Conservation (phyloP, 2,888 invertebrate genomes). For the Anoplius nigerrimus region DNA sequence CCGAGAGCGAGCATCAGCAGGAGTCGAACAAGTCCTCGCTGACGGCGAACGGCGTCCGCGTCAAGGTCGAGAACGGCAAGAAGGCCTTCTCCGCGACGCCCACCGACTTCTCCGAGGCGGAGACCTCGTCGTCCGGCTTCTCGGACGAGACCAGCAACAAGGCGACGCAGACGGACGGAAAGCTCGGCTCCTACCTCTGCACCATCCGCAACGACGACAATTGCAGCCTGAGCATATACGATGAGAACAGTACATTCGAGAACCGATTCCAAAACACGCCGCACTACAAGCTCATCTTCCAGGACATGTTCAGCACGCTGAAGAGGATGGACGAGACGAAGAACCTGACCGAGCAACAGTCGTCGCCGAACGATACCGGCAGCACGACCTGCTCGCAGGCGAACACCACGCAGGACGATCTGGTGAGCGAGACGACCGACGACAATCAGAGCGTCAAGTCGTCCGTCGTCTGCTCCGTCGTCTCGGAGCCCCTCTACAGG, state of each 20-base stretch:
- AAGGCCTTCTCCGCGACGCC: conserved; percentile 81
- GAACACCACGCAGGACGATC: conserved; percentile 79
- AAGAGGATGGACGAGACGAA: conserved; percentile 90
- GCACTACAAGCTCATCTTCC: conserved; percentile 87
- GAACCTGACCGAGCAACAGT: conserved; percentile 86
- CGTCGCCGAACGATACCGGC: conserved; percentile 81
- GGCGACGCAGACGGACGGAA: conserved; percentile 87
- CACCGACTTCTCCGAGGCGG: conserved; percentile 89
- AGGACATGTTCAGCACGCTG: conserved; percentile 88
- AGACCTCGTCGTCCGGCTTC: conserved; percentile 90
- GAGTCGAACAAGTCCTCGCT: conserved; percentile 29
- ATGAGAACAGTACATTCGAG: conserved; percentile 85
- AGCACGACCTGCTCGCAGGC: conserved; percentile 76
- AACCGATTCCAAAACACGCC: conserved; percentile 89
- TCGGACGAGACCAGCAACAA: conserved; percentile 89
- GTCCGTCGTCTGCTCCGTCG: conserved; percentile 81
- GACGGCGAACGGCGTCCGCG: conserved; percentile 15
- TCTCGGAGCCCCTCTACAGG: conserved; percentile 69
- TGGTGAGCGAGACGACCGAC: conserved; percentile 82
- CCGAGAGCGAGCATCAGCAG: conserved; percentile 36
- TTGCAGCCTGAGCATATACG: conserved; percentile 90
- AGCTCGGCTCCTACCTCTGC: conserved; percentile 88
- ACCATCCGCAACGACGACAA: conserved; percentile 91
- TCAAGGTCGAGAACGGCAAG: conserved; percentile 51
- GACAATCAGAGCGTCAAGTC: conserved; percentile 86